Percentiles rank a stretch among this genome's conserved stretches.
phyloP scores from a whole-genome alignment of 2,888 invertebrate species.

The Andrena fulva region DNA sequence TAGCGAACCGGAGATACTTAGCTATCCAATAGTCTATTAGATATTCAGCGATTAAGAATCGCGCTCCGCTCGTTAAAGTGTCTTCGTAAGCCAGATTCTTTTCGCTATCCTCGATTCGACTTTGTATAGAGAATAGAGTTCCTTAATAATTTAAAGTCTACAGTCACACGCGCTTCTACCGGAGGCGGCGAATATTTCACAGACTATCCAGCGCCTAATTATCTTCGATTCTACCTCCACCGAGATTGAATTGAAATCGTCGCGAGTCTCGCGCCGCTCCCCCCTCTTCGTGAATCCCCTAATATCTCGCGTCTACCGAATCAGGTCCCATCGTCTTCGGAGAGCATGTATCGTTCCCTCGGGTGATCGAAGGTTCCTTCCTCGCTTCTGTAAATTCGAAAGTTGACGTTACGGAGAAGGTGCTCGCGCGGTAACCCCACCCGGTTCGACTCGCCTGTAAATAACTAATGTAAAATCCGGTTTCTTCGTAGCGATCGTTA shows the following conservation, averaged over 20 bases:
- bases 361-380: conserved; percentile 49
- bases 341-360: conserved; percentile 46
- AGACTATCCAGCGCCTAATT: no score
- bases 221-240: no score
- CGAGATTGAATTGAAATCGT: no score
- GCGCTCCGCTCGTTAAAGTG: no score
- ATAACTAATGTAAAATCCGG: conserved; percentile 80
- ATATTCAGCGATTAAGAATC: no score
- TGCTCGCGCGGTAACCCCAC: conserved; percentile 23
- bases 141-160: no score
- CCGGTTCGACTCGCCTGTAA: conserved; percentile 72
- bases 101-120: no score
- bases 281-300: not conserved
- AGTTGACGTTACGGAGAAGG: conserved; percentile 16
- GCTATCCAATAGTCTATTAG: not conserved
- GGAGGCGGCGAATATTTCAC: no score
- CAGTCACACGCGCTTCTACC: no score
- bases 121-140: no score
- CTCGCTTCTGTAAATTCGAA: conserved; percentile 75
- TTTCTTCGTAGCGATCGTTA: conserved; percentile 73
- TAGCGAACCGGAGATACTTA: not conserved
- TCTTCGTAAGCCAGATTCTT: no score
- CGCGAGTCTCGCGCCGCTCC: no score
- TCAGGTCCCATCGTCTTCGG: conserved; percentile 47
- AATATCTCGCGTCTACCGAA: conserved; percentile 42